phyloP scores from a whole-genome alignment of 1,140 invertebrate genomes.

The Diuraphis noxia region DNA sequence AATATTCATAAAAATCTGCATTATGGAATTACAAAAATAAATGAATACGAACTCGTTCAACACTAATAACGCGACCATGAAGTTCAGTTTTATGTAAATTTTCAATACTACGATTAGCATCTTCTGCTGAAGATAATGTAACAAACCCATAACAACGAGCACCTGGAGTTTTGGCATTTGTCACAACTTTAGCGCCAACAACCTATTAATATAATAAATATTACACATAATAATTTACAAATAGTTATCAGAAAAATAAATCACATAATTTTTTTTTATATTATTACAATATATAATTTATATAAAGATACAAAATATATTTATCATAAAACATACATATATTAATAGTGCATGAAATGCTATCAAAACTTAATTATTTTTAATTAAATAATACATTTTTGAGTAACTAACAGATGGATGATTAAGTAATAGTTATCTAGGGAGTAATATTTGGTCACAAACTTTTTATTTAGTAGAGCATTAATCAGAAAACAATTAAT shows the following conservation, averaged over 20 bases:
- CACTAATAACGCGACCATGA: slow-evolving; percentile 89
- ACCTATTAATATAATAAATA: slow-evolving; percentile 60
- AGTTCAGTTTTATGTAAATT: slow-evolving; percentile 87
- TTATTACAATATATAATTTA: too few species aligned
- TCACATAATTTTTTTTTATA: too few species aligned
- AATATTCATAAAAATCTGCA: background rate
- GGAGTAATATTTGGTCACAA: slow-evolving; percentile 3
- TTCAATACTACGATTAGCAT: slow-evolving; percentile 87
- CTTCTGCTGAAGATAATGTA: slow-evolving; percentile 85
- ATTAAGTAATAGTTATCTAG: background rate
- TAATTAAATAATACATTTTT: background rate
- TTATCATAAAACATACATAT: background rate
- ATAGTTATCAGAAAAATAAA: background rate
- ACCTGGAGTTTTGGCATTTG: slow-evolving; percentile 86
- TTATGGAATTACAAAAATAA: background rate
- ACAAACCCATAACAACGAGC: slow-evolving; percentile 93
- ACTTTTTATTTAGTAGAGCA: background rate
- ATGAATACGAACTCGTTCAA: slow-evolving; percentile 71
- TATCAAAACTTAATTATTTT: background rate
- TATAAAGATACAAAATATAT: background rate
- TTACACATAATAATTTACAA: background rate
- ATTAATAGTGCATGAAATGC: background rate
- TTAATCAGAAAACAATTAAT: background rate
- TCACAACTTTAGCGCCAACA: slow-evolving; percentile 94
- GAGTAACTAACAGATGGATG: background rate